These are phyloP conservation scores for Drosophila neocordata DNA, from an alignment of 1,140 invertebrate genomes.

Conservation along the genomic window DNA sequence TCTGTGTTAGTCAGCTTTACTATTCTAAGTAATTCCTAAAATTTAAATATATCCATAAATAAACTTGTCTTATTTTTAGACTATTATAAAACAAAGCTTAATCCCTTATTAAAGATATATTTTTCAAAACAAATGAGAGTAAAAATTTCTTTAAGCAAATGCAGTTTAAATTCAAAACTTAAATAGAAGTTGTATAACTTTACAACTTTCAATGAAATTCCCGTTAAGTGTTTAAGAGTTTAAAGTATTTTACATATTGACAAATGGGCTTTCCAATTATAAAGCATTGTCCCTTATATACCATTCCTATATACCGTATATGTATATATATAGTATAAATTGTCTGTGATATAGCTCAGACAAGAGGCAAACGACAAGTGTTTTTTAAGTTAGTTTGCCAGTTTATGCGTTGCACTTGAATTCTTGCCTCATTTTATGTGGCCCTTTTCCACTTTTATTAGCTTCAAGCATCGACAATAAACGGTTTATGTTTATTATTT, in stretches of 20 bases:
- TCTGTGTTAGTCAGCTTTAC: too few species aligned
- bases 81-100: too few species aligned
- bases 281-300: not conserved
- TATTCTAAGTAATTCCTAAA: too few species aligned
- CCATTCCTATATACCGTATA: not conserved
- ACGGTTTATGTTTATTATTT: constrained; percentile 82
- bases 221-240: not conserved
- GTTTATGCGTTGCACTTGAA: constrained; percentile 75
- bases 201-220: too few species aligned
- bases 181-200: too few species aligned
- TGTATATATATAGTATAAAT: not conserved
- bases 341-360: not conserved
- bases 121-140: too few species aligned
- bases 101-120: too few species aligned
- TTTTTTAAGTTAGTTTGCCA: constrained; percentile 3
- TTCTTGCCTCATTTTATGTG: constrained; percentile 67
- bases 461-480: constrained; percentile 73
- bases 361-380: constrained; percentile 19
- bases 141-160: too few species aligned
- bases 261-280: not conserved
- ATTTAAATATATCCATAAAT: too few species aligned
- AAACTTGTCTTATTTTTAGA: too few species aligned
- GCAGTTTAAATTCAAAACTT: too few species aligned
- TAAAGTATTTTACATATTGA: not conserved
- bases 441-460: constrained; percentile 77